Evolutionary conservation across 2,113 vertebrate genomes (phyloP).

Genomic region (Fulica atra): DNA sequence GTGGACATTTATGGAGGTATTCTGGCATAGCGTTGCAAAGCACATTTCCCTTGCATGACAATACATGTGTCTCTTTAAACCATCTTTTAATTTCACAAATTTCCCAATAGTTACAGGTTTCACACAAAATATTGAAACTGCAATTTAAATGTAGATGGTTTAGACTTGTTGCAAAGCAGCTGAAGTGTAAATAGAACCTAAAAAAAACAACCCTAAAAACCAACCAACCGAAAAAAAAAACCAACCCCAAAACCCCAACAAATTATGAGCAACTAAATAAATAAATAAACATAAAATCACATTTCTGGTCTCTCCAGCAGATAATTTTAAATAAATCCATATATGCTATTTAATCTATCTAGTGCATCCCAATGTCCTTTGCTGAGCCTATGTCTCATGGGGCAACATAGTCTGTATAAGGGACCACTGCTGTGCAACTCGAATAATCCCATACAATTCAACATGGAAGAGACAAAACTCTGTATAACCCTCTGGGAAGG

Average conservation of each 20-base stretch:
- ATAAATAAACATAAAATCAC: fast-evolving
- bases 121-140: neutral
- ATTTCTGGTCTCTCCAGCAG: neutral
- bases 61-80: neutral
- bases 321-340: neutral
- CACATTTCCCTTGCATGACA: neutral
- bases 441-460: neutral
- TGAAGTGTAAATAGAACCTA: neutral
- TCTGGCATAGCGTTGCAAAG: neutral
- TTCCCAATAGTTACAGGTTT: neutral
- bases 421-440: neutral
- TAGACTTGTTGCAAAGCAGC: neutral
- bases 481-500: neutral
- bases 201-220: neutral
- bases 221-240: neutral
- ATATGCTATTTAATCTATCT: neutral
- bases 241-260: too few relatives aligned
- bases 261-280: neutral
- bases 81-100: neutral
- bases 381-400: neutral
- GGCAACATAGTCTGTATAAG: neutral
- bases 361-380: neutral
- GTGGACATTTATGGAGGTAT: neutral
- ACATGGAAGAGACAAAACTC: neutral
- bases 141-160: neutral